Conservation (phyloP, 2,113 vertebrate genomes). For the Circaetus cinerascens region DNA sequence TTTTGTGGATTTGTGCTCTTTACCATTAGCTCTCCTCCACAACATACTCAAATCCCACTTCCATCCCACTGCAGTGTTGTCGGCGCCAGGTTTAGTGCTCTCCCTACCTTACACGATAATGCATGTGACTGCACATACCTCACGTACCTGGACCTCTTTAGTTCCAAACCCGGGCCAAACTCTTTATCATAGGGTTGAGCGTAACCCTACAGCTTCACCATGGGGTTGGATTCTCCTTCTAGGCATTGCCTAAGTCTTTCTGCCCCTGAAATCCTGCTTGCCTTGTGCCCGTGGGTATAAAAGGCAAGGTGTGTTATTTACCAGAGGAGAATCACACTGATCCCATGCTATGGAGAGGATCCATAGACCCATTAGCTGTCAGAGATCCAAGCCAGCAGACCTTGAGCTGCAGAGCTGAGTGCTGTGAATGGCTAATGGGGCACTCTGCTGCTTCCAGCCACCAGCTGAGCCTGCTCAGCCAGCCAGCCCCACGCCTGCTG, state of each 20-base stretch:
- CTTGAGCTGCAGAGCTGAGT: background rate
- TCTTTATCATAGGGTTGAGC: background rate
- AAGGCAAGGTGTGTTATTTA: background rate
- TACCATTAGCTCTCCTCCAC: background rate
- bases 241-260: background rate
- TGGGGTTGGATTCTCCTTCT: background rate
- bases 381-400: background rate
- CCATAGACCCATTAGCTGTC: background rate
- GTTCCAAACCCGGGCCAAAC: background rate
- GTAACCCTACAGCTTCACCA: background rate
- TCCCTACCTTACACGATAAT: background rate
- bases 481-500: no score
- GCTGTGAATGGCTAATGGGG: accelerated
- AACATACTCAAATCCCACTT: no score
- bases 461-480: background rate
- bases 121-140: background rate
- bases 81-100: background rate
- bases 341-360: background rate
- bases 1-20: background rate
- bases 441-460: background rate
- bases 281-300: background rate
- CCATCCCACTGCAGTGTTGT: background rate
- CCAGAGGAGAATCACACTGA: background rate
- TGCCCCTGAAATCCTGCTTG: background rate
- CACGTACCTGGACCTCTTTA: background rate